Percentiles rank a stretch among this genome's conserved stretches.
Conservation (phyloP, 2,797 vertebrate genomes). For the Gastrophryne carolinensis region DNA sequence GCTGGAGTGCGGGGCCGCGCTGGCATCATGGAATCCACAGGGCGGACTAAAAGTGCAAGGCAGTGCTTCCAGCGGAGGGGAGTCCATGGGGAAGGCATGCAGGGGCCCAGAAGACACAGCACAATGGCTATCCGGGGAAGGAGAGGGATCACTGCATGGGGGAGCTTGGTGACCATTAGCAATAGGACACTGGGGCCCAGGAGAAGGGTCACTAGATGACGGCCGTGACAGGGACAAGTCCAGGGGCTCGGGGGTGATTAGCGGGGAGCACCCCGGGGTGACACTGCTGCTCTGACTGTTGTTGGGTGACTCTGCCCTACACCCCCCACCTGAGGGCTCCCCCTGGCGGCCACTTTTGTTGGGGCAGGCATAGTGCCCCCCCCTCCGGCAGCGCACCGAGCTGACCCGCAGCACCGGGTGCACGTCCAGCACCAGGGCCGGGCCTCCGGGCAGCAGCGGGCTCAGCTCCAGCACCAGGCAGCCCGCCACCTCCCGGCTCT, state of each 20-base stretch:
- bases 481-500: constrained; percentile 81
- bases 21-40: constrained; percentile 28
- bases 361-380: too few relatives aligned
- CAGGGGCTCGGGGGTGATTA: constrained; percentile 19
- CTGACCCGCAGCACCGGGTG: constrained; percentile 81
- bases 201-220: background rate
- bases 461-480: constrained; percentile 87
- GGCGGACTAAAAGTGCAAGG: constrained; percentile 23
- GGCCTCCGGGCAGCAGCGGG: constrained; percentile 59
- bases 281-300: constrained; percentile 41
- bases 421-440: constrained; percentile 78
- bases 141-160: too few relatives aligned
- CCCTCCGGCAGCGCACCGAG: constrained; percentile 74
- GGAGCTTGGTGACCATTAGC: constrained; percentile 29
- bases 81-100: background rate
- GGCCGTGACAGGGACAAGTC: background rate
- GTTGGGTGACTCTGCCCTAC: constrained; percentile 39
- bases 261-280: constrained; percentile 20
- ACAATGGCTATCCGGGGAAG: background rate
- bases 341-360: constrained; percentile 53
- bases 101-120: background rate
- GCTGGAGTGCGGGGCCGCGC: constrained; percentile 11
- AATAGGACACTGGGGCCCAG: background rate
- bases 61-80: constrained; percentile 1
- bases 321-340: constrained; percentile 55